phyloP scores from a whole-genome alignment of 2,797 vertebrate genomes.

The Gymnothorax reevesii region DNA sequence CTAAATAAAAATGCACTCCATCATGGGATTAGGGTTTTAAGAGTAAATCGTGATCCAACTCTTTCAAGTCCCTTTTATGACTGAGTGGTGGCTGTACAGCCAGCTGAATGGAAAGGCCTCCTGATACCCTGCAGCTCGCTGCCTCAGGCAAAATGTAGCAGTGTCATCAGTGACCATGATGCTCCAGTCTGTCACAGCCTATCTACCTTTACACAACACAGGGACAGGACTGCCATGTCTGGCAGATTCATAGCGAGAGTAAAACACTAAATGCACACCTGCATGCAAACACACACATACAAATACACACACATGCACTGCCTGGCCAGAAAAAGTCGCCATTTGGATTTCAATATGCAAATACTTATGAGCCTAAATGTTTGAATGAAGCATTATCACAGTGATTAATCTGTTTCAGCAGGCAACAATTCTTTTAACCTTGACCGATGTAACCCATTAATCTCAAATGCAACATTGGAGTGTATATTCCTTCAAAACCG shows the following conservation, averaged over 20 bases:
- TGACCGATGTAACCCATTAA: no score
- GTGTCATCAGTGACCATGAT: background rate
- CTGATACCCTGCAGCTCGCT: background rate
- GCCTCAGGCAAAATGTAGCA: background rate
- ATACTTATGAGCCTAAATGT: no score
- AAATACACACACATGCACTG: background rate
- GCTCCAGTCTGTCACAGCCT: slow-evolving; percentile 3
- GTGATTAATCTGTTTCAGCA: no score
- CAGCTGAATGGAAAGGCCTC: background rate
- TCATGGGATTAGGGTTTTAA: background rate
- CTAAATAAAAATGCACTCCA: background rate
- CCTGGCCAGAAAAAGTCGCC: no score
- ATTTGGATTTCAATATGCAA: no score
- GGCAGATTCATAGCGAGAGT: background rate
- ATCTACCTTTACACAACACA: slow-evolving; percentile 17
- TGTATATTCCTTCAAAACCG: no score
- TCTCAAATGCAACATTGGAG: no score
- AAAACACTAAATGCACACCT: background rate
- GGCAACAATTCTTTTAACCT: no score
- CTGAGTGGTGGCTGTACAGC: slow-evolving; percentile 1
- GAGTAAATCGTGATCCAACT: background rate
- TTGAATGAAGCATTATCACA: no score
- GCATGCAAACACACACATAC: background rate
- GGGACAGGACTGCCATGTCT: background rate
- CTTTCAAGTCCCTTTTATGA: background rate